Evolutionary conservation across 2,888 invertebrate species (phyloP), one percentile per base, ranked within the genome.

Genomic region (Netelia melanura): DNA sequence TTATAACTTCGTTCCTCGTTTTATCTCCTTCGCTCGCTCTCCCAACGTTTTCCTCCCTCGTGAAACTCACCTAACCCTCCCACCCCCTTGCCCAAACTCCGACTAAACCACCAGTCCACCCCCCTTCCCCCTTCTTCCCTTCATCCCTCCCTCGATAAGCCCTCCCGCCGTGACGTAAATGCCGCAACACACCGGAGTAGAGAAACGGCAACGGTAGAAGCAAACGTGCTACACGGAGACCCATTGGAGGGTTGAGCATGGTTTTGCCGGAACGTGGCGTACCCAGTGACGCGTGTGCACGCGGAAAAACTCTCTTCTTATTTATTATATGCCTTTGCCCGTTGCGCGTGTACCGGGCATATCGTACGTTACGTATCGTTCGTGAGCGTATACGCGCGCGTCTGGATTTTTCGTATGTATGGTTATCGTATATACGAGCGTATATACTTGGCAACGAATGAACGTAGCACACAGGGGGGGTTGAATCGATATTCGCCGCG

Each of bases 281-380:
- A 91, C 91, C 87, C 92, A 93, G 91, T 93, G 93, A 93, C 93
- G 92, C 93, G 93, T 93, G 91, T 92, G 93, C 92, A 92, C 92
- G 92, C 92, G 91, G 93, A 90, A 92, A 93, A 93, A 93, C 92
- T 93, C 92, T 92, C 93, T 93, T 92, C 92, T 93, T 92, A 92
- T 85, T 92, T 89, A 88, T 89, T 89, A 89, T 72, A 61, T 72
- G 62, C 11, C 10, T 62, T 11, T 62, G 62, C 25, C 14, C 48
- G 14, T 14, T 48, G 14, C 14, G 48, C 48, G 48, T 48, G 48
- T 48, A 14, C 3, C 48, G 2, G 48, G 38, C 38, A 38, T 38
- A 38, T 38, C 38, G 38, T 38, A 38, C 38, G 38, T 38, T 38
- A 38, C 38, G 38, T 38, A 38, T 38, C 38, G 38, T 38, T 38